These are phyloP conservation scores for Zoanthus sociatus DNA, from an alignment of 92 coral and sea anemone species.

Conservation along the genomic window DNA sequence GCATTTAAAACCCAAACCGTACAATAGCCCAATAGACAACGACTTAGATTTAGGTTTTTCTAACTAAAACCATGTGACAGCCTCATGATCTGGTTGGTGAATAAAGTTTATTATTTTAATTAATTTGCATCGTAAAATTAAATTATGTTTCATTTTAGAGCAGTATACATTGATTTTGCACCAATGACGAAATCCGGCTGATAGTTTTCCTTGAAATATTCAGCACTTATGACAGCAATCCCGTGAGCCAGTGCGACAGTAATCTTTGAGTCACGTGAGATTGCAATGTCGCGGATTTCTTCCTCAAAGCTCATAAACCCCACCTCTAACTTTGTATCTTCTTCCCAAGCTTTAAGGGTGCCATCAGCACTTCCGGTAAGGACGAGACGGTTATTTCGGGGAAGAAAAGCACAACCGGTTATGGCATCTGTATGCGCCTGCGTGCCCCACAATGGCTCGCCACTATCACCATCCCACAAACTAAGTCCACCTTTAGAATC, in stretches of 20 bases:
- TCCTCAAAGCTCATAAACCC: slow-evolving; percentile 57
- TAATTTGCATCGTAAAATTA: no score
- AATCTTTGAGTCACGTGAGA: slow-evolving; percentile 42
- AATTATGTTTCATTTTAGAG: neutral
- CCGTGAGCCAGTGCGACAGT: slow-evolving; percentile 57
- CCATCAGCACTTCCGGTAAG: slow-evolving; percentile 50
- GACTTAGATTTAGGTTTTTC: no score
- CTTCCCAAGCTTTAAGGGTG: slow-evolving; percentile 53
- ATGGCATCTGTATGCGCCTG: slow-evolving; percentile 33
- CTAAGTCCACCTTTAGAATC: slow-evolving; percentile 50
- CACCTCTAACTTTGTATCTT: slow-evolving; percentile 11
- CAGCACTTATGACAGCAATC: slow-evolving; percentile 53
- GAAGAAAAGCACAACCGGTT: slow-evolving; percentile 53
- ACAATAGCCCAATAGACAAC: no score
- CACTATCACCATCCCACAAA: slow-evolving; percentile 53
- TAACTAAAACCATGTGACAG: no score
- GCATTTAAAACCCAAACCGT: no score
- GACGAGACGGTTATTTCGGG: slow-evolving; percentile 38
- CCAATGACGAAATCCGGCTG: neutral
- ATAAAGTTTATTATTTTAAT: no score
- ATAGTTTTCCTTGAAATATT: slow-evolving; percentile 5
- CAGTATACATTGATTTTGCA: slow-evolving; percentile 14
- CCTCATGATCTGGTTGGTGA: no score
- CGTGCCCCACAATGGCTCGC: slow-evolving; percentile 17
- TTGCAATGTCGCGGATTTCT: slow-evolving; percentile 54